Base-by-base conservation (phyloP, 2,113 vertebrate species). In the Nanger granti region DNA sequence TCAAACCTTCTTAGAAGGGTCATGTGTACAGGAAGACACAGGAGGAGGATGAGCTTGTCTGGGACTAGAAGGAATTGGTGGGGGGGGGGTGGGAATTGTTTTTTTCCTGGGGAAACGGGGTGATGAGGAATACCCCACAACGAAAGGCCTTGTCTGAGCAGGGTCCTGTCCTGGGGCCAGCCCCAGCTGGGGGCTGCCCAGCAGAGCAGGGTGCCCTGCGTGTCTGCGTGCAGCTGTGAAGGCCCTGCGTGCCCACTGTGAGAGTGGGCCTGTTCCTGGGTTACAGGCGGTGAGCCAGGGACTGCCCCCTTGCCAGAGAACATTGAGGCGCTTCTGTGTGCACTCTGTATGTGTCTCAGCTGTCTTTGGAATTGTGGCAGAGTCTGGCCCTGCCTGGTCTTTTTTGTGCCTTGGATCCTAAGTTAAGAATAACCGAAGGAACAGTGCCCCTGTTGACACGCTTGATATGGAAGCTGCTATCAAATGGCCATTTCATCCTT, bases 341-440 rank as follows among this genome's bases (percentile, higher is more conserved):
- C 28, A 15, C 64, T 94, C 93, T 90, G n/a, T 91, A 2, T 93
- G 85, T 60, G 18, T 87, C 92, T 85, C 59, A 2, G 93, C 92
- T 82, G 97, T 97, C 96, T 97, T 95, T 95, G 90, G 92, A 66
- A 84, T 79, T 66, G 94, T n/a, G 87, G 96, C 55, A 52, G 97
- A 95, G 93, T 97, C 97, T 97, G 87, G 66, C 92, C 96, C 97
- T 93, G 97, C 96, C 97, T 98, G 92, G 94, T 91, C 87, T 95
- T 96, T 98, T 97, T 86, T 97, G 95, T 97, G 93, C 96, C 93
- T 87, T 88, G n/a, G 93, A 44, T 41, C 62, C 90, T 73, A 52
- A 95, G 92, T 96, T 93, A 88, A 97, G 93, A 97, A 97, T 96
- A 96, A 83, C n/a, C 1, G 1, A 95, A 97, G 96, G 92, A 83